phyloP scores from a whole-genome alignment of 2,797 vertebrate species.

The Pangasius krempfi region DNA sequence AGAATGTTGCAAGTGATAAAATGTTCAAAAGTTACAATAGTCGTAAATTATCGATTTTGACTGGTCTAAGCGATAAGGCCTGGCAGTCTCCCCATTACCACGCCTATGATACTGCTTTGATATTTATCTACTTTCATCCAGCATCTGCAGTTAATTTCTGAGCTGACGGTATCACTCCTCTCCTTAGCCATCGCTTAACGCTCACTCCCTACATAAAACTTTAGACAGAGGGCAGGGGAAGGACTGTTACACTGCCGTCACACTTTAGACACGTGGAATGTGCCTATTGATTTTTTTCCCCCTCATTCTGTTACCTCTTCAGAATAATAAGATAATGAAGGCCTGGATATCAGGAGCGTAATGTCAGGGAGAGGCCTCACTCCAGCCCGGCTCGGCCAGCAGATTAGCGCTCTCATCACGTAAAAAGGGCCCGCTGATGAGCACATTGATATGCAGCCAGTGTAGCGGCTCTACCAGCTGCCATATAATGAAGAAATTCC shows the following conservation, averaged over 20 bases:
- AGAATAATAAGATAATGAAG: conserved; percentile 77
- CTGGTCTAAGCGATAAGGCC: background rate
- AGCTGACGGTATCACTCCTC: background rate
- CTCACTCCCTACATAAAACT: background rate
- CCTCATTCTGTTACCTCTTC: conserved; percentile 65
- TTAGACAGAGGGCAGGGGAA: background rate
- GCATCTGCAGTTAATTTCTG: background rate
- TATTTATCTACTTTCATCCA: background rate
- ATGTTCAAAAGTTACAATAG: background rate
- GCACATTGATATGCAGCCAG: conserved; percentile 74
- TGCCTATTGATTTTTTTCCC: conserved; percentile 69
- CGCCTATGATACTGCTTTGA: background rate
- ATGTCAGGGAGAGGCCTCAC: conserved; percentile 71
- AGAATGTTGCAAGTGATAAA: background rate
- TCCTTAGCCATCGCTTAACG: background rate
- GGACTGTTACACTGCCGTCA: background rate
- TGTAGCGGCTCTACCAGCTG: conserved; percentile 64
- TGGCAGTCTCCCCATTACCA: background rate
- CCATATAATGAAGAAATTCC: conserved; percentile 68
- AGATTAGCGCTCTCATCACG: conserved; percentile 71
- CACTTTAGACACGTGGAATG: background rate
- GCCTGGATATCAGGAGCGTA: conserved; percentile 73
- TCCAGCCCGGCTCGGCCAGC: conserved; percentile 65
- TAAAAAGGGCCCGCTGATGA: conserved; percentile 72
- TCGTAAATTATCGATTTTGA: background rate